Evolutionary conservation across 92 coral and sea anemone genomes (phyloP).

Genomic region (Phenganax stokvisi): DNA sequence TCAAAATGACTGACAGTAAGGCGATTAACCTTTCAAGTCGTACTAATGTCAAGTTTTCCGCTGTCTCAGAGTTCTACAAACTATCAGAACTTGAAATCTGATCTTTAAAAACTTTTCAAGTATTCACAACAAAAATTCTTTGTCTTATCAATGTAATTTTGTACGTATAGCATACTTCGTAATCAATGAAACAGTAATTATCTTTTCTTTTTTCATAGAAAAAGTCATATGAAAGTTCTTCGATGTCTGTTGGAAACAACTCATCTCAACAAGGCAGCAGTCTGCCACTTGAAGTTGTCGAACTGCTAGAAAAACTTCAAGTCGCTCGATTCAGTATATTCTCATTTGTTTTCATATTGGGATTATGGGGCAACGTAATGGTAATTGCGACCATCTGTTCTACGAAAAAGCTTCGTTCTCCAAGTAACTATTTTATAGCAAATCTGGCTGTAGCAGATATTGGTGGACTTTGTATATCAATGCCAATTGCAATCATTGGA

Average conservation of each 20-base stretch:
- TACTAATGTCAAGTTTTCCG: no score
- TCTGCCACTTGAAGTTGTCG: not conserved
- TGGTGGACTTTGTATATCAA: conserved; percentile 16
- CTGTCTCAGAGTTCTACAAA: no score
- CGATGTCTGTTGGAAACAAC: conserved; percentile 11
- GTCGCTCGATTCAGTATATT: conserved; percentile 30
- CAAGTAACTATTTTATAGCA: conserved; percentile 35
- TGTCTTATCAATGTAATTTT: not conserved
- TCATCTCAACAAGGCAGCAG: not conserved
- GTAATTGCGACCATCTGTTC: conserved; percentile 30
- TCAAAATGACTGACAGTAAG: no score
- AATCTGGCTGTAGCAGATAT: conserved; percentile 30
- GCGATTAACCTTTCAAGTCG: no score
- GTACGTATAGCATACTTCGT: not conserved
- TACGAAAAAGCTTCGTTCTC: conserved; percentile 12
- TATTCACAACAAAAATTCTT: no score
- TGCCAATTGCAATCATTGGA: conserved; percentile 18
- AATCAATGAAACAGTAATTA: not conserved
- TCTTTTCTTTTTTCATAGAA: not conserved
- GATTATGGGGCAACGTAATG: conserved; percentile 36
- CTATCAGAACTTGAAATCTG: no score
- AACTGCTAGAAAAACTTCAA: conserved; percentile 5
- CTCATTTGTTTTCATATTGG: conserved; percentile 27
- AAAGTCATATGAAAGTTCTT: no score
- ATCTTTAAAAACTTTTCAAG: no score